Percentiles rank a stretch among this genome's conserved stretches.
Evolutionary conservation across 1,140 invertebrate genomes (phyloP).

Genomic region (Drosophila pachea): DNA sequence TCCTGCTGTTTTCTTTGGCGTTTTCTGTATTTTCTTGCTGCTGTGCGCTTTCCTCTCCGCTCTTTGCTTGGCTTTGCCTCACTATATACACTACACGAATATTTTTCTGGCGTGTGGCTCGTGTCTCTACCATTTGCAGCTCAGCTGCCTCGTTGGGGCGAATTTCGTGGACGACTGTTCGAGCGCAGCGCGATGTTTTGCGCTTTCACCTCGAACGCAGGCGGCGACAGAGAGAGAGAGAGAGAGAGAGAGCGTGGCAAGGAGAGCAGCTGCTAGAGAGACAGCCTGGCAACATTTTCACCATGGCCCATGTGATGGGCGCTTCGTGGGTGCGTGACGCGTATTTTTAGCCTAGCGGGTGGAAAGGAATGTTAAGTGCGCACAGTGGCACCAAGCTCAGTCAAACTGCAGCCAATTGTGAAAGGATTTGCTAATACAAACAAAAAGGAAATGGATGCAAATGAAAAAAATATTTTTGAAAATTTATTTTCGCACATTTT

Average conservation of each 20-base stretch:
- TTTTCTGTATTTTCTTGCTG: conserved; percentile 17
- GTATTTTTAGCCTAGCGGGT: conserved; percentile 69
- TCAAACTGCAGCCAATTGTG: background rate
- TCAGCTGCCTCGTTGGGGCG: conserved; percentile 66
- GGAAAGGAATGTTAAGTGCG: conserved; percentile 48
- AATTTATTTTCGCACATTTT: too few species aligned
- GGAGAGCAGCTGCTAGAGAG: conserved; percentile 4
- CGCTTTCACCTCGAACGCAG: conserved; percentile 43
- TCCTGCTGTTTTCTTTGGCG: conserved; percentile 28
- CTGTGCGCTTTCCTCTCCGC: conserved; percentile 48
- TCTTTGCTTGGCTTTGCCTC: conserved; percentile 62
- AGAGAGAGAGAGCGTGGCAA: conserved; percentile 16
- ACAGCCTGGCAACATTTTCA: conserved; percentile 50
- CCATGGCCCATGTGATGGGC: conserved; percentile 68
- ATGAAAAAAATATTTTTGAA: too few species aligned
- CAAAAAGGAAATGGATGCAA: too few species aligned
- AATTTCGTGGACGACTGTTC: conserved; percentile 65
- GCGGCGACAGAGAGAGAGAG: conserved; percentile 1
- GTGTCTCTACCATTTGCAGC: conserved; percentile 47
- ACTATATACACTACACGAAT: conserved; percentile 45
- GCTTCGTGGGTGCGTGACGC: conserved; percentile 52
- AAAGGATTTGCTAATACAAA: background rate
- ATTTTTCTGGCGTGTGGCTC: conserved; percentile 31
- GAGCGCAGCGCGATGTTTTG: conserved; percentile 33
- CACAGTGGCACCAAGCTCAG: conserved; percentile 37